Conservation (phyloP, 1,140 invertebrate genomes). For the Ips nitidus region DNA sequence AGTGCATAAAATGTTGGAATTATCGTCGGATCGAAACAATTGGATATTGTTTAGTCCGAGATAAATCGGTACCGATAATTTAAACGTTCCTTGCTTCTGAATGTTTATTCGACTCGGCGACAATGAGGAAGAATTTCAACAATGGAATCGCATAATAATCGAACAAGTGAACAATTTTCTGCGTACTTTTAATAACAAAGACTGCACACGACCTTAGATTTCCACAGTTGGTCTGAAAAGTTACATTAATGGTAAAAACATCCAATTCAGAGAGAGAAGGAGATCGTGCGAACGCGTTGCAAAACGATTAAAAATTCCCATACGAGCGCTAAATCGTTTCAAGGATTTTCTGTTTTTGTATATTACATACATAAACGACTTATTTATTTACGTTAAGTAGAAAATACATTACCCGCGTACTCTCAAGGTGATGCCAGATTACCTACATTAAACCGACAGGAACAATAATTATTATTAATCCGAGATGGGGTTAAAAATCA, state of each 20-base stretch:
- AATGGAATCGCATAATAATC: slow-evolving; percentile 9
- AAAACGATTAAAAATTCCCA: slow-evolving; percentile 28
- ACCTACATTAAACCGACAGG: too few species aligned
- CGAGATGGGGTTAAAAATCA: neutral
- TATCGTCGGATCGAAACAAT: slow-evolving; percentile 2
- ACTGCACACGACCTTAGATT: slow-evolving; percentile 19
- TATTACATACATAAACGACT: slow-evolving; percentile 11
- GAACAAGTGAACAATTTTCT: slow-evolving; percentile 18
- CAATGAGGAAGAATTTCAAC: slow-evolving; percentile 19
- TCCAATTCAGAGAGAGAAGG: slow-evolving; percentile 14
- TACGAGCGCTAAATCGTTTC: slow-evolving; percentile 30
- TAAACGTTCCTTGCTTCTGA: neutral
- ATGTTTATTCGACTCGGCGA: neutral
- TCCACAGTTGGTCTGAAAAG: slow-evolving; percentile 28
- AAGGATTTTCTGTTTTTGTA: slow-evolving; percentile 31
- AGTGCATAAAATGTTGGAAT: neutral
- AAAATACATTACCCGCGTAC: neutral
- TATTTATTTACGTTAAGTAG: slow-evolving; percentile 26
- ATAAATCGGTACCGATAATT: neutral
- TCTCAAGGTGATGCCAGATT: too few species aligned
- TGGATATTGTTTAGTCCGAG: neutral
- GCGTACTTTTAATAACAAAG: slow-evolving; percentile 18
- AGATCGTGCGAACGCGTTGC: slow-evolving; percentile 23
- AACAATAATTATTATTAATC: too few species aligned
- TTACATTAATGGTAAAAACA: slow-evolving; percentile 16